Evolutionary conservation across 2,888 invertebrate genomes (phyloP).

Genomic region (Acleris cristana): DNA sequence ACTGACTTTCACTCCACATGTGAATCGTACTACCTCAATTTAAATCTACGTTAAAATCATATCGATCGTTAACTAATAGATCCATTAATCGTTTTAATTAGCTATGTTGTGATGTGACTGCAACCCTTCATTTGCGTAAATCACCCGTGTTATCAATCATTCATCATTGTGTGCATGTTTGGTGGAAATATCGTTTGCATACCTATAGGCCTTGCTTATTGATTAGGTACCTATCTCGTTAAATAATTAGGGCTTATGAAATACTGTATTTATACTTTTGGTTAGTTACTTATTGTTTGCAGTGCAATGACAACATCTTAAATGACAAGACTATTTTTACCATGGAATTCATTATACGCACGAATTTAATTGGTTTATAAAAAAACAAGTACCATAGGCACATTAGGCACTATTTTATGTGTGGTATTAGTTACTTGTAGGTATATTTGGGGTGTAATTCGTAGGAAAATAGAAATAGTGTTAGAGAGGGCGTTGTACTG

Average conservation of each 20-base stretch:
- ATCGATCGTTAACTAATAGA: constrained; percentile 20
- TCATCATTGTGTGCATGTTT: constrained; percentile 31
- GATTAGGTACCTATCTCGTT: background rate
- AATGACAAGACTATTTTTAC: too few relatives aligned
- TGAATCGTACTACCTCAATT: constrained; percentile 50
- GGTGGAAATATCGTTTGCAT: constrained; percentile 28
- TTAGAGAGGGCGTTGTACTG: constrained; percentile 31
- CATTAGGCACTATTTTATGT: too few relatives aligned
- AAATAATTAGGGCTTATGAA: background rate
- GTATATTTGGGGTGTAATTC: background rate
- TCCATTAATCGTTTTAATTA: background rate
- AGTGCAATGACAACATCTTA: too few relatives aligned
- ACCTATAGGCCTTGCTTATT: constrained; percentile 4
- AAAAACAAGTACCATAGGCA: too few relatives aligned
- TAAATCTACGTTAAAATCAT: constrained; percentile 11
- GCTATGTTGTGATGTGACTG: constrained; percentile 24
- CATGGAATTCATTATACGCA: too few relatives aligned
- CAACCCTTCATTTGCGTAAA: constrained; percentile 19
- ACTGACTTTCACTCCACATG: constrained; percentile 69
- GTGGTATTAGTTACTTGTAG: too few relatives aligned
- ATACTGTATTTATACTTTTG: background rate
- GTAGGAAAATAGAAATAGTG: constrained; percentile 24
- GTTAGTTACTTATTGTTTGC: background rate
- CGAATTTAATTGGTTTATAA: too few relatives aligned
- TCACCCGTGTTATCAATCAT: constrained; percentile 26